Conservation (phyloP, 2,888 invertebrate species). For the Cylloceria caligata region DNA sequence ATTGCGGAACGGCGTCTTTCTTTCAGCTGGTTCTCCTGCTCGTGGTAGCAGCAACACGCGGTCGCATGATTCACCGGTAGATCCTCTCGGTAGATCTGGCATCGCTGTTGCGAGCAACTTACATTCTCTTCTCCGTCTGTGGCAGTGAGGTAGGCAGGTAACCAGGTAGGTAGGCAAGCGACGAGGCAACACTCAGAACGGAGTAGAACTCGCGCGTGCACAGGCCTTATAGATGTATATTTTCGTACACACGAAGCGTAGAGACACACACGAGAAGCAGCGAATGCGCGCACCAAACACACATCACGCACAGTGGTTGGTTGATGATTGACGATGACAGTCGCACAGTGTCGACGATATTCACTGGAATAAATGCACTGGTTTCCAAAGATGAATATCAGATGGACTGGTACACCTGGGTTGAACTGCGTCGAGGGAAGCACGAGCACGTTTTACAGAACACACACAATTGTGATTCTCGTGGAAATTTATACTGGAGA, state of each 20-base stretch:
- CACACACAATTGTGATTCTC: background rate
- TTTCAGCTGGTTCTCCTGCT: conserved; percentile 1
- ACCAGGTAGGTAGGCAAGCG: conserved; percentile 37
- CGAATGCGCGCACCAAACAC: conserved; percentile 31
- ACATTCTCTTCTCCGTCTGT: conserved; percentile 72
- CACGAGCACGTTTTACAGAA: conserved; percentile 10
- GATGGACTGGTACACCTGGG: conserved; percentile 1
- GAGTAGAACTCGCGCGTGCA: conserved; percentile 33
- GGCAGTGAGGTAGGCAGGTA: conserved; percentile 44
- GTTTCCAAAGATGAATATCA: background rate
- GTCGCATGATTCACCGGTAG: conserved; percentile 65
- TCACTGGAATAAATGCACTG: conserved; percentile 3
- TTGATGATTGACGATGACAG: conserved; percentile 24
- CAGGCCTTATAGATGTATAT: background rate
- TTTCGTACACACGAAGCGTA: background rate
- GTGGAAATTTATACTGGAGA: background rate
- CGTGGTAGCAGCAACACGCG: conserved; percentile 22
- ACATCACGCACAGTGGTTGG: conserved; percentile 37
- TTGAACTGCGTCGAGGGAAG: background rate
- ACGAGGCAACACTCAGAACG: conserved; percentile 10
- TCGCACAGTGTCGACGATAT: conserved; percentile 10
- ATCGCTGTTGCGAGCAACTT: conserved; percentile 73
- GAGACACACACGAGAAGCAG: conserved; percentile 20
- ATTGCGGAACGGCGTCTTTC: background rate
- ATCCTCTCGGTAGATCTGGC: conserved; percentile 72